A percentile compares a stretch with the other conserved stretches of the same genome.
Evolutionary conservation across 2,888 invertebrate species (phyloP).

Genomic region (Hyppa rectilinea): DNA sequence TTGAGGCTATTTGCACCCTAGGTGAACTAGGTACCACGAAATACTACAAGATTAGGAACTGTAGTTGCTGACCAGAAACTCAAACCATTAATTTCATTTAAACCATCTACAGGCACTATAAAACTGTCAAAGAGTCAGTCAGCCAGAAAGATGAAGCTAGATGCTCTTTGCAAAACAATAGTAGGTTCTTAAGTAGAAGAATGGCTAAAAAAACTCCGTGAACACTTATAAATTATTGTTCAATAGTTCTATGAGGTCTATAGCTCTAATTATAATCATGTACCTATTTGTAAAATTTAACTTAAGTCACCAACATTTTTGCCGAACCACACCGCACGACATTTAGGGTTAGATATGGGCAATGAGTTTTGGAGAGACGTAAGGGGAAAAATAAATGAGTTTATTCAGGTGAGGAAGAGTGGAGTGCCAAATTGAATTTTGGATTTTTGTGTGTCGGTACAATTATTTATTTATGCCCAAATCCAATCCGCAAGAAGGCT

Average conservation of each 20-base stretch:
- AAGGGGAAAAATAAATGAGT: conserved; percentile 38
- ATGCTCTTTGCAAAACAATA: neutral
- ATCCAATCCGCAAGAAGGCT: conserved; percentile 14
- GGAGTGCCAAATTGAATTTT: conserved; percentile 40
- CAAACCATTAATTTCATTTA: no score
- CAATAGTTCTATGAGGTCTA: neutral
- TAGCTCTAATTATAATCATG: neutral
- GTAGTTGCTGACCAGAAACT: no score
- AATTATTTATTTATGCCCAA: conserved; percentile 41
- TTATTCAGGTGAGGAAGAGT: conserved; percentile 33
- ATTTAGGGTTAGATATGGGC: neutral
- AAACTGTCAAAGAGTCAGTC: neutral
- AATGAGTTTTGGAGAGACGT: conserved; percentile 29
- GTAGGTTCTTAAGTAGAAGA: neutral
- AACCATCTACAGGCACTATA: neutral
- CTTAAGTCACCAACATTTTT: neutral
- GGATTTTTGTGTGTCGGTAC: conserved; percentile 18
- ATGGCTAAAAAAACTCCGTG: neutral
- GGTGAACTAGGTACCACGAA: neutral
- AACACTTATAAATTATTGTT: neutral
- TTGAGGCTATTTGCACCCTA: neutral
- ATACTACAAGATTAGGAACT: no score
- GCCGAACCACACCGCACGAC: neutral
- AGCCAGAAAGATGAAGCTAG: neutral
- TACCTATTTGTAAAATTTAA: neutral